Base-by-base conservation (phyloP, 2,888 invertebrate species). In the Leptopterna dolabrata region DNA sequence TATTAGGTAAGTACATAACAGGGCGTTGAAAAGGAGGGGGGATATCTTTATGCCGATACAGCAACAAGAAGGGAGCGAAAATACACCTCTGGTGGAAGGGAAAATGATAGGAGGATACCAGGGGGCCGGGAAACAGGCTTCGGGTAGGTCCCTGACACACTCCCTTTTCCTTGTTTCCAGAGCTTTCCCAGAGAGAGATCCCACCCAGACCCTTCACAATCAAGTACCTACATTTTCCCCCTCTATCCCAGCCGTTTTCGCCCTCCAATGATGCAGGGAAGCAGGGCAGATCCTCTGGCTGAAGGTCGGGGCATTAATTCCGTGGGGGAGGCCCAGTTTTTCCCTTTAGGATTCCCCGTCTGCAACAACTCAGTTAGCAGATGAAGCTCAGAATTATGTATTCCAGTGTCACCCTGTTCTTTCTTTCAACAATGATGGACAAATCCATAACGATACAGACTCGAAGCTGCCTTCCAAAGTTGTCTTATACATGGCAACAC, bases 1-100 rank as follows among this genome's bases (percentile, higher is more conserved):
- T 63, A 63, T 63, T 63, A 63, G 63, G 63, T 24, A 63, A 63
- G 63, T 63, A 63, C 63, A 63, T 63, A 63, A 63, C 63, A 63
- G 63, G 63, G 63, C 24, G 63, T 63, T 63, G 63, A 63, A 63
- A 63, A 63, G 19, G 63, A 11, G 0, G 63, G 36, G 63, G 63
- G 63, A 63, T 24, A 19, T 63, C 63, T 63, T 63, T 19, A 63
- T 19, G 27, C 63, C 27, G 63, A 63, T 63, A 63, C 63, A 63
- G 24, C 19, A 63, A 63, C 63, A 19, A 63, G 24, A 63, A 63
- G 63, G 63, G 63, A 6, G 19, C 36, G 63, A 27, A 63, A 63
- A 63, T 63, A 63, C 19, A 24, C 63, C 63, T 19, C n/a, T 19
- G 4, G 24, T 19, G 11, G n/a, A 19, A 24, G 24, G 63, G 63